phyloP scores from a whole-genome alignment of 2,888 invertebrate genomes.

The Drosophila siamana region DNA sequence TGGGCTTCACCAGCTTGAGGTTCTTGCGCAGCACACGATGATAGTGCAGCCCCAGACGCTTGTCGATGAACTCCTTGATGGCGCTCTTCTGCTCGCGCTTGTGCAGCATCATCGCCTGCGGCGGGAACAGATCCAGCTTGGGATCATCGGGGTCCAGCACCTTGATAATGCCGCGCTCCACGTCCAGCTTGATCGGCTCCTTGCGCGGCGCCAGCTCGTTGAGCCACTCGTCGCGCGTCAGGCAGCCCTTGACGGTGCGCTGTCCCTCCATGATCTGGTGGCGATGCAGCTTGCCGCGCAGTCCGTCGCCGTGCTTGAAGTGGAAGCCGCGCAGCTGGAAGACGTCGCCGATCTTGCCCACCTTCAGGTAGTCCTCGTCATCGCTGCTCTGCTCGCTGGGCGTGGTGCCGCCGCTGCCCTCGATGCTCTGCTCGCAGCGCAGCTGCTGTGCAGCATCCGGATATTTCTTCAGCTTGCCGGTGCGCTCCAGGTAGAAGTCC shows the following conservation, averaged over 20 bases:
- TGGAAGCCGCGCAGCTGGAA: slow-evolving; percentile 84
- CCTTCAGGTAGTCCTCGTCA: slow-evolving; percentile 81
- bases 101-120: slow-evolving; percentile 50
- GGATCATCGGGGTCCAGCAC: slow-evolving; percentile 76
- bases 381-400: slow-evolving; percentile 81
- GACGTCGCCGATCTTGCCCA: slow-evolving; percentile 77
- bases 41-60: slow-evolving; percentile 80
- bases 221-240: slow-evolving; percentile 84
- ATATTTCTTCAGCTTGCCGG: slow-evolving; percentile 66
- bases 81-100: slow-evolving; percentile 55
- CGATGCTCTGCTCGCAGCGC: slow-evolving; percentile 64
- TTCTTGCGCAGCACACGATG: slow-evolving; percentile 75
- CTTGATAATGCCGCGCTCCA: slow-evolving; percentile 75
- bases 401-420: slow-evolving; percentile 49
- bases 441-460: slow-evolving; percentile 71
- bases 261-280: slow-evolving; percentile 65
- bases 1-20: slow-evolving; percentile 79
- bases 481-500: slow-evolving; percentile 69
- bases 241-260: slow-evolving; percentile 77
- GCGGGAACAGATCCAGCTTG: slow-evolving; percentile 76
- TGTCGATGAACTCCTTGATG: slow-evolving; percentile 63
- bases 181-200: slow-evolving; percentile 72
- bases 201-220: slow-evolving; percentile 76
- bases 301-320: slow-evolving; percentile 77
- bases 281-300: slow-evolving; percentile 81